A percentile compares a stretch with the other conserved stretches of the same genome.
phyloP scores from a whole-genome alignment of 2,113 vertebrate species.

The Caranx melampygus region DNA sequence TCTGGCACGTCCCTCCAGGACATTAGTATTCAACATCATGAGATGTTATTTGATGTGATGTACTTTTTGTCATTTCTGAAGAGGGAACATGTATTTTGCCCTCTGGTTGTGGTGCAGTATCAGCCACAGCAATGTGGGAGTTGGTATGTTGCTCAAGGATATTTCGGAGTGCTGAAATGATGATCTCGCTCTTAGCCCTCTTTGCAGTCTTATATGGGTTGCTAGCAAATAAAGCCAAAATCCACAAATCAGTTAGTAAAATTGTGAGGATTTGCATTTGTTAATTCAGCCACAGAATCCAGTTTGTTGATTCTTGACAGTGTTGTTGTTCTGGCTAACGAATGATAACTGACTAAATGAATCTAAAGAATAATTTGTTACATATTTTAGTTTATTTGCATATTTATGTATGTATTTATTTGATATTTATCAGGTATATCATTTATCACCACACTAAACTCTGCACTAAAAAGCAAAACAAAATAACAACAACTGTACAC shows the following conservation, averaged over 20 bases:
- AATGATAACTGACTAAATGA: too few species aligned
- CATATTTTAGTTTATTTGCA: too few species aligned
- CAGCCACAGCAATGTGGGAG: constrained; percentile 46
- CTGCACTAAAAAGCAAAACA: too few species aligned
- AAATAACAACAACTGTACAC: too few species aligned
- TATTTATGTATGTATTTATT: too few species aligned
- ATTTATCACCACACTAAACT: too few species aligned
- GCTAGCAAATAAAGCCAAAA: background rate
- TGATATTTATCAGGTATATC: too few species aligned
- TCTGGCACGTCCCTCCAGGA: constrained; percentile 25
- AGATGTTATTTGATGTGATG: constrained; percentile 43
- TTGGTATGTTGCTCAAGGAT: constrained; percentile 38
- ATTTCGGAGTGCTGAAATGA: constrained; percentile 20
- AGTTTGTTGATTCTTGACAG: background rate
- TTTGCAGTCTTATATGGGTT: background rate
- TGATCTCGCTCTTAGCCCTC: background rate
- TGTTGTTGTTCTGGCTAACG: background rate
- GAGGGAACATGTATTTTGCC: constrained; percentile 39
- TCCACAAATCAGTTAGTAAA: too few species aligned
- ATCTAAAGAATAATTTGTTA: too few species aligned
- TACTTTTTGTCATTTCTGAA: constrained; percentile 41
- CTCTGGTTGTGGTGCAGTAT: constrained; percentile 33
- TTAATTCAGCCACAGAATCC: background rate
- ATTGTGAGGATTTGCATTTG: too few species aligned
- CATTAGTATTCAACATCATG: constrained; percentile 47